phyloP scores from a whole-genome alignment of 2,888 invertebrate species.

The Cheilosia vulpina region DNA sequence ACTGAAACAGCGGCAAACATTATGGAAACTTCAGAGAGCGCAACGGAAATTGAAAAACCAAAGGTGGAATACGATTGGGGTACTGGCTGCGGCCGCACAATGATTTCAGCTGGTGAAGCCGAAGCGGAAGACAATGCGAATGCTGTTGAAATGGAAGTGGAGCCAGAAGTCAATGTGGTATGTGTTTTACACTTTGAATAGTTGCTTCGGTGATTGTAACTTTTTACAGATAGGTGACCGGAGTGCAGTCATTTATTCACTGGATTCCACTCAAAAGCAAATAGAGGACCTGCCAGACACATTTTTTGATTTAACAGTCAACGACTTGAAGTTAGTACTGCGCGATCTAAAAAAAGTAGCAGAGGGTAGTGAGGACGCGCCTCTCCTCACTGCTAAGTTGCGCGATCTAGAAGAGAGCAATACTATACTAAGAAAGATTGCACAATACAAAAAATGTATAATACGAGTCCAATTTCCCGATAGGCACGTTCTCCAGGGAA shows the following conservation, averaged over 20 bases:
- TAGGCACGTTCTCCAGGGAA: constrained; percentile 92
- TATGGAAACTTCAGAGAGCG: constrained; percentile 11
- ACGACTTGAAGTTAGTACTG: constrained; percentile 91
- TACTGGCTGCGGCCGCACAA: constrained; percentile 79
- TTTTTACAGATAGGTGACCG: constrained; percentile 88
- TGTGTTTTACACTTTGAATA: constrained; percentile 39
- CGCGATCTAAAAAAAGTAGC: constrained; percentile 89
- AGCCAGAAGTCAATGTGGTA: constrained; percentile 80
- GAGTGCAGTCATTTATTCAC: constrained; percentile 89
- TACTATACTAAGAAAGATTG: constrained; percentile 85
- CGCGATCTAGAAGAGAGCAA: constrained; percentile 86
- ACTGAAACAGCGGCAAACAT: constrained; percentile 77
- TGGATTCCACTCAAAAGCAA: constrained; percentile 86
- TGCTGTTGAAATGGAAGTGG: constrained; percentile 70
- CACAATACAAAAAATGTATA: constrained; percentile 90
- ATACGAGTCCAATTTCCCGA: constrained; percentile 95
- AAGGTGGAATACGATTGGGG: constrained; percentile 81
- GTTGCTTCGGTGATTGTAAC: not conserved
- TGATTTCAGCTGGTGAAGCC: constrained; percentile 73
- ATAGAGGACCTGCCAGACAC: constrained; percentile 91
- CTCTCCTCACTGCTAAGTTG: constrained; percentile 88
- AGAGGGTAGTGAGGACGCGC: constrained; percentile 88
- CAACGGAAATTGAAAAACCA: constrained; percentile 59
- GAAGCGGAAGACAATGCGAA: constrained; percentile 43
- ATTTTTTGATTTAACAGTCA: constrained; percentile 93